Percentiles rank a stretch among this genome's conserved stretches.
These are phyloP conservation scores for Conger conger DNA, from an alignment of 2,113 vertebrate species.

Conservation along the genomic window DNA sequence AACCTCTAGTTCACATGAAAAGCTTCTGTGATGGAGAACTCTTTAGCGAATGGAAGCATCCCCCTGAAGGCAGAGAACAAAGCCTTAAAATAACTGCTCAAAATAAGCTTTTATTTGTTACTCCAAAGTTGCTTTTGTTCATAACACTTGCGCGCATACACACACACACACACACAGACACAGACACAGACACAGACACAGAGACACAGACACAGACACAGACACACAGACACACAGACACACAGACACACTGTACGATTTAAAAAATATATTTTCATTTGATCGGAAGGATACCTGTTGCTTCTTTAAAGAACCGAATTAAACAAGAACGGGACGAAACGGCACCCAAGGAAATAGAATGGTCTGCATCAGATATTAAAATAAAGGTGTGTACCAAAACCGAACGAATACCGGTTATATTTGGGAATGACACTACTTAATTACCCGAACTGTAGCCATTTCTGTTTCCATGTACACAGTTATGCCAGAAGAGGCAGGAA, in stretches of 20 bases:
- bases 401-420: neutral
- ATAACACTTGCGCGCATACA: constrained; percentile 45
- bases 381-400: neutral
- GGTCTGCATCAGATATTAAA: too few species aligned
- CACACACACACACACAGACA: too few species aligned
- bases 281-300: neutral
- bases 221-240: constrained; percentile 47
- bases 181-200: too few species aligned
- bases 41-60: constrained; percentile 71
- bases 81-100: constrained; percentile 72
- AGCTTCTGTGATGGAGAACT: constrained; percentile 68
- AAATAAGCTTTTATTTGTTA: constrained; percentile 67
- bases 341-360: neutral
- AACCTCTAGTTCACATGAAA: constrained; percentile 82
- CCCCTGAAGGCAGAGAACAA: constrained; percentile 72
- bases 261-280: neutral
- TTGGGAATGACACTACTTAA: neutral
- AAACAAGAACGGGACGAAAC: neutral
- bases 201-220: constrained; percentile 49
- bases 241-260: constrained; percentile 25
- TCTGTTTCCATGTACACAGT: too few species aligned
- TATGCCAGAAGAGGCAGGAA: neutral
- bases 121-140: constrained; percentile 64
- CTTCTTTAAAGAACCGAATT: neutral
- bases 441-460: neutral